Evolutionary conservation across 2,113 vertebrate species (phyloP).

Genomic region (Scopus umbretta): DNA sequence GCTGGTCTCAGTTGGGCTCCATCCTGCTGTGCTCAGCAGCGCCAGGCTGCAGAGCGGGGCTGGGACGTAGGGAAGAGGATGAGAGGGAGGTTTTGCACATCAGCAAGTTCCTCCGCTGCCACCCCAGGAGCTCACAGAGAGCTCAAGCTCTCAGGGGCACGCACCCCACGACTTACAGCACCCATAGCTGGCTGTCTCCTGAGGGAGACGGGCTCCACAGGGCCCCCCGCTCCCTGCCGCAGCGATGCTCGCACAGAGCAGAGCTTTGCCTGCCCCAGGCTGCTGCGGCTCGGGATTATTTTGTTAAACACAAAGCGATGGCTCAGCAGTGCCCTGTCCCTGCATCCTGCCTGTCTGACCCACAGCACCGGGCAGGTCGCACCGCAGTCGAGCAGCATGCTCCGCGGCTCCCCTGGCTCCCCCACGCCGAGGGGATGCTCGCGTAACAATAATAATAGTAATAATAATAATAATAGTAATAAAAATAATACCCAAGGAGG

Average conservation of each 20-base stretch:
- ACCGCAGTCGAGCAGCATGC: fast-evolving
- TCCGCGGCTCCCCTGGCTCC: fast-evolving
- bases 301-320: neutral
- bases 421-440: neutral
- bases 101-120: neutral
- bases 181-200: neutral
- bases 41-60: neutral
- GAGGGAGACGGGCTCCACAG: neutral
- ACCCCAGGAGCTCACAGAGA: neutral
- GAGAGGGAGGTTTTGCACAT: neutral
- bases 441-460: too few species aligned
- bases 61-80: neutral
- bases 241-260: neutral
- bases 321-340: neutral
- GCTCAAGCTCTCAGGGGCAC: neutral
- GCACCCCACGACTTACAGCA: neutral
- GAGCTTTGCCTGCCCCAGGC: neutral
- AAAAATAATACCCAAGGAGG: too few species aligned
- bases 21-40: slow-evolving; percentile 5
- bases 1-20: neutral
- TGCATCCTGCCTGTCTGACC: neutral
- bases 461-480: too few species aligned
- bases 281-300: neutral
- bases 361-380: neutral
- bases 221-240: neutral